phyloP scores from a whole-genome alignment of 2,888 invertebrate species.

The Vesta saturnalis region DNA sequence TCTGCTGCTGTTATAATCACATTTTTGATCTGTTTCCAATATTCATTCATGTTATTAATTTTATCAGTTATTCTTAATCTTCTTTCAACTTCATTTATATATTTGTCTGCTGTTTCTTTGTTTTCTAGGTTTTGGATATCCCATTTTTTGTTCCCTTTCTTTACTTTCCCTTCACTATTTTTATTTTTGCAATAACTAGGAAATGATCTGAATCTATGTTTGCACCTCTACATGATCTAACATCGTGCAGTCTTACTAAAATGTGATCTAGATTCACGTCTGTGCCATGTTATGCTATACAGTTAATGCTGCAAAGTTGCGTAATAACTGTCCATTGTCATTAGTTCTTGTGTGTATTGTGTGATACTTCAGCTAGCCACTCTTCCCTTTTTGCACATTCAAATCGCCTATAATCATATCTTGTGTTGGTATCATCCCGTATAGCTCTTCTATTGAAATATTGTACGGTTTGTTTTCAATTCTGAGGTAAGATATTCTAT shows the following conservation, averaged over 20 bases:
- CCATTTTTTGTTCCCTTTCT: too few species aligned
- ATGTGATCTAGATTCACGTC: constrained; percentile 29
- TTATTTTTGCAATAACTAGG: too few species aligned
- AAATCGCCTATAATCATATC: constrained; percentile 26
- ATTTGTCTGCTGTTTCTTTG: too few species aligned
- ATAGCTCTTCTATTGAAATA: constrained; percentile 27
- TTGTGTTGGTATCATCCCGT: constrained; percentile 13
- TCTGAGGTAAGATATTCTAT: too few species aligned
- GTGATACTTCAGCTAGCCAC: constrained; percentile 21
- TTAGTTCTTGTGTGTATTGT: constrained; percentile 25
- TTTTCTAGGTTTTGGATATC: too few species aligned
- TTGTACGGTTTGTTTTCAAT: too few species aligned
- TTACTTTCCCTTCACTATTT: constrained; percentile 18
- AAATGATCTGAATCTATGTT: constrained; percentile 22
- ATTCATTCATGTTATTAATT: too few species aligned
- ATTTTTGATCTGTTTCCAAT: too few species aligned
- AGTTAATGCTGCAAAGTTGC: constrained; percentile 17
- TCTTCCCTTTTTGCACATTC: constrained; percentile 30
- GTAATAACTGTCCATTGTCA: constrained; percentile 25
- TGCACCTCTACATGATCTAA: constrained; percentile 26
- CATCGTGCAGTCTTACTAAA: constrained; percentile 21
- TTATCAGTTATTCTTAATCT: too few species aligned
- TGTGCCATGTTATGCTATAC: constrained; percentile 26
- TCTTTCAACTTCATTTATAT: too few species aligned
- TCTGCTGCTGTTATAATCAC: too few species aligned